A percentile compares a stretch with the other conserved stretches of the same genome.
Evolutionary conservation across 2,797 vertebrate species (phyloP).

Genomic region (Ambastaia sidthimunki): DNA sequence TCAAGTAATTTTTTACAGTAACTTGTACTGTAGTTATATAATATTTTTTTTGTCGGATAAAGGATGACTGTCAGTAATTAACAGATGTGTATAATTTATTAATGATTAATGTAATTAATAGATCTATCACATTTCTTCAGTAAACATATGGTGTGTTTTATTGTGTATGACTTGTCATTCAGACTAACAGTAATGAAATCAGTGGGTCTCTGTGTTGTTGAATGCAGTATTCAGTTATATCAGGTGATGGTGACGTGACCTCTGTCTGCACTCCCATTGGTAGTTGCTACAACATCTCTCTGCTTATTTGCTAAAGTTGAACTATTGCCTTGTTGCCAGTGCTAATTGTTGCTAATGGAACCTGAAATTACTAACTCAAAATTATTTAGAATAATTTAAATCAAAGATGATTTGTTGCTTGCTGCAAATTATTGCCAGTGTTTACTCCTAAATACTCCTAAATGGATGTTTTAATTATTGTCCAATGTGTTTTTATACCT

Average conservation of each 20-base stretch:
- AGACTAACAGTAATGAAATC: background rate
- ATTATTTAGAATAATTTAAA: background rate
- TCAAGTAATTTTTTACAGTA: background rate
- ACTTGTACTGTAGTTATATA: background rate
- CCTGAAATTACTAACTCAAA: background rate
- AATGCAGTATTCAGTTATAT: background rate
- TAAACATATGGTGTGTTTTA: background rate
- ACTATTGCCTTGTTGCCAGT: background rate
- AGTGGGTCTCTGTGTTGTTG: background rate
- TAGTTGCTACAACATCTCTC: background rate
- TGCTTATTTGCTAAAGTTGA: background rate
- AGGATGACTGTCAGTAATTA: too few relatives aligned
- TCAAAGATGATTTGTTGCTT: too few relatives aligned
- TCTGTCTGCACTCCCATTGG: background rate
- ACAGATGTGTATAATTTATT: too few relatives aligned
- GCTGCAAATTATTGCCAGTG: too few relatives aligned
- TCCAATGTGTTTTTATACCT: slow-evolving; percentile 55
- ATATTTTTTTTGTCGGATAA: too few relatives aligned
- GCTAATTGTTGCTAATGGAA: background rate
- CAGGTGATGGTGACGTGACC: background rate
- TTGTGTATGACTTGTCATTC: background rate
- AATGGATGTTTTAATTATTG: slow-evolving; percentile 49
- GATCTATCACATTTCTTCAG: too few relatives aligned
- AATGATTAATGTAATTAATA: too few relatives aligned
- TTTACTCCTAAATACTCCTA: background rate